Evolutionary conservation across 35 echinoderm and acorn worm species (phyloP).

Genomic region (Apostichopus californicus): DNA sequence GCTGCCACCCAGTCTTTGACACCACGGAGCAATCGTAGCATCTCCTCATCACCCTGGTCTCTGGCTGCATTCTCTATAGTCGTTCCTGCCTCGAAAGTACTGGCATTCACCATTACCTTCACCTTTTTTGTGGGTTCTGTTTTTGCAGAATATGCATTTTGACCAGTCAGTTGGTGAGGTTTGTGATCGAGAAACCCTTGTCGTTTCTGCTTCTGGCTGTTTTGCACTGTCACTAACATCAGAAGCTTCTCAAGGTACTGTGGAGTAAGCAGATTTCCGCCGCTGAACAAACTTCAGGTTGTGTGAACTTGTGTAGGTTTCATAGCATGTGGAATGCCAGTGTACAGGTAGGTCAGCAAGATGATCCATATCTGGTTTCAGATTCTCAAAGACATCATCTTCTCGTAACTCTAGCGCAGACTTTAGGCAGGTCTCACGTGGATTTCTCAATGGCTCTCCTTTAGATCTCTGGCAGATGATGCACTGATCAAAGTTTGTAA

Average conservation of each 20-base stretch:
- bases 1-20: constrained; percentile 52
- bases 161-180: constrained; percentile 34
- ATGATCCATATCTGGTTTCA: constrained; percentile 25
- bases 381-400: constrained; percentile 32
- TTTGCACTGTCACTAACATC: neutral
- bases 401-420: constrained; percentile 24
- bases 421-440: constrained; percentile 1
- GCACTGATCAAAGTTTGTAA: constrained; percentile 52
- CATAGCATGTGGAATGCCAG: constrained; percentile 54
- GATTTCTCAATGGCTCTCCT: neutral
- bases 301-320: constrained; percentile 39
- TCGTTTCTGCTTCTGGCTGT: neutral
- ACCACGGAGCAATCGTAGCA: constrained; percentile 32
- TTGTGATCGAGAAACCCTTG: constrained; percentile 32
- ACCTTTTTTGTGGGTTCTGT: constrained; percentile 57
- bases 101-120: constrained; percentile 47
- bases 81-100: constrained; percentile 49
- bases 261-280: constrained; percentile 5
- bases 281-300: constrained; percentile 23
- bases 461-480: constrained; percentile 38
- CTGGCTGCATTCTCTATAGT: constrained; percentile 27
- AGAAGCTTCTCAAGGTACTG: constrained; percentile 7
- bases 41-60: constrained; percentile 24
- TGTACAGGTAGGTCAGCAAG: constrained; percentile 9
- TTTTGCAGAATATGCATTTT: constrained; percentile 37